These are phyloP conservation scores for Ennomos erosarius DNA, from an alignment of 2,888 invertebrate genomes.

Conservation along the genomic window DNA sequence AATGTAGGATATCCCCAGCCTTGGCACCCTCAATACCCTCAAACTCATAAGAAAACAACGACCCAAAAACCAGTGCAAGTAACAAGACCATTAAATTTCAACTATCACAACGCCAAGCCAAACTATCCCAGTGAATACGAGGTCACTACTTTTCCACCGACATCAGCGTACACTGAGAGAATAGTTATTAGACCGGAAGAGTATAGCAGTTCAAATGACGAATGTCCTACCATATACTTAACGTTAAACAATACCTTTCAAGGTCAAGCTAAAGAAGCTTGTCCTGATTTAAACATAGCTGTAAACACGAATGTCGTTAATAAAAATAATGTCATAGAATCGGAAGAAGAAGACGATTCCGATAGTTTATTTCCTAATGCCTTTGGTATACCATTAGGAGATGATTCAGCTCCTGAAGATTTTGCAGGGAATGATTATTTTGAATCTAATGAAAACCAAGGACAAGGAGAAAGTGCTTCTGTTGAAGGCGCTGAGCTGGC, in stretches of 20 bases:
- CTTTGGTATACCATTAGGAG: slow-evolving; percentile 67
- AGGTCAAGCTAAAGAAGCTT: slow-evolving; percentile 86
- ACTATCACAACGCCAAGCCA: slow-evolving; percentile 62
- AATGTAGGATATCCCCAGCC: slow-evolving; percentile 75
- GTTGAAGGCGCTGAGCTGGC: slow-evolving; percentile 65
- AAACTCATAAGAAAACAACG: slow-evolving; percentile 53
- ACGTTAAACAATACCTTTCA: slow-evolving; percentile 82
- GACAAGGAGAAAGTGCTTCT: slow-evolving; percentile 64
- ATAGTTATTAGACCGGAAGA: slow-evolving; percentile 80
- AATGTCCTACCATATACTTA: slow-evolving; percentile 85
- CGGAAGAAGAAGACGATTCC: slow-evolving; percentile 68
- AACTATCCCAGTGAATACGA: slow-evolving; percentile 66
- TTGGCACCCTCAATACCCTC: slow-evolving; percentile 51
- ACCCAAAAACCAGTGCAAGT: slow-evolving; percentile 62
- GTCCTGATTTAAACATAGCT: slow-evolving; percentile 89
- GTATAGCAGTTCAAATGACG: slow-evolving; percentile 71
- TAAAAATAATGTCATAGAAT: slow-evolving; percentile 80
- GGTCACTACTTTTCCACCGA: slow-evolving; percentile 74
- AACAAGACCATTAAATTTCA: slow-evolving; percentile 63
- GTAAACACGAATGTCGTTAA: slow-evolving; percentile 89
- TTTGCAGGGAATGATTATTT: slow-evolving; percentile 61
- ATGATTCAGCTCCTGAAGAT: slow-evolving; percentile 66
- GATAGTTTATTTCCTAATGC: slow-evolving; percentile 64
- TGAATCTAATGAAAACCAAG: slow-evolving; percentile 58
- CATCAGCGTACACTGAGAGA: slow-evolving; percentile 71